Evolutionary conservation across 2,113 vertebrate species (phyloP).

Genomic region (Varanus komodoensis): DNA sequence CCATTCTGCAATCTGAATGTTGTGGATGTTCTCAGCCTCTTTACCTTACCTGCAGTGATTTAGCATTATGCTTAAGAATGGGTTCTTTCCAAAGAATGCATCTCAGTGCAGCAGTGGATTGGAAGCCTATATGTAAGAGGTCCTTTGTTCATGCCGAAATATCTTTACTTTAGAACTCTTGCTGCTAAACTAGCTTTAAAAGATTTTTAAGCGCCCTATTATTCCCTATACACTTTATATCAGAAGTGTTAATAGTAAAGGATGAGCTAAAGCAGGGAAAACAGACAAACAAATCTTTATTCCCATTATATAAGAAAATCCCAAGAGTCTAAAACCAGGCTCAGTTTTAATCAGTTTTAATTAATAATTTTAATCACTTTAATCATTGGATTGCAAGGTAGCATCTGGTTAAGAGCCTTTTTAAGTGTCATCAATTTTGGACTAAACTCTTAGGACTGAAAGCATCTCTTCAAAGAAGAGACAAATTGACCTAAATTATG

Average conservation of each 20-base stretch:
- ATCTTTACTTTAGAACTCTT: conserved; percentile 62
- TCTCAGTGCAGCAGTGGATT: conserved; percentile 70
- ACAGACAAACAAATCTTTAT: background rate
- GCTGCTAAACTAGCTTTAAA: conserved; percentile 61
- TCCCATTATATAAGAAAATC: background rate
- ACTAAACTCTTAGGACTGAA: background rate
- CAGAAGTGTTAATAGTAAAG: conserved; percentile 36
- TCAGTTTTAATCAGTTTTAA: too few species aligned
- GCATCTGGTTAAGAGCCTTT: conserved; percentile 32
- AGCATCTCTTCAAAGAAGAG: background rate
- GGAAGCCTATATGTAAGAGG: conserved; percentile 53
- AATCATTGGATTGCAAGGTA: background rate
- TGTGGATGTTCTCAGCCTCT: background rate
- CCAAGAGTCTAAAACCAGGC: background rate
- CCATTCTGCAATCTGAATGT: background rate
- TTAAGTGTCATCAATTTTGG: background rate
- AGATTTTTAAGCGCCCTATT: conserved; percentile 49
- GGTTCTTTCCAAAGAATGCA: conserved; percentile 55
- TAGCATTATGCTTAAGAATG: conserved; percentile 73
- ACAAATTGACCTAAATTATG: background rate
- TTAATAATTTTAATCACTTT: too few species aligned
- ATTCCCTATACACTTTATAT: conserved; percentile 51
- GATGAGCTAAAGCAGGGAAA: conserved; percentile 50
- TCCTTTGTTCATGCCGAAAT: conserved; percentile 62
- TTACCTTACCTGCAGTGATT: conserved; percentile 67